Evolutionary conservation across 2,888 invertebrate species (phyloP).

Genomic region (Dendrolimus pini): DNA sequence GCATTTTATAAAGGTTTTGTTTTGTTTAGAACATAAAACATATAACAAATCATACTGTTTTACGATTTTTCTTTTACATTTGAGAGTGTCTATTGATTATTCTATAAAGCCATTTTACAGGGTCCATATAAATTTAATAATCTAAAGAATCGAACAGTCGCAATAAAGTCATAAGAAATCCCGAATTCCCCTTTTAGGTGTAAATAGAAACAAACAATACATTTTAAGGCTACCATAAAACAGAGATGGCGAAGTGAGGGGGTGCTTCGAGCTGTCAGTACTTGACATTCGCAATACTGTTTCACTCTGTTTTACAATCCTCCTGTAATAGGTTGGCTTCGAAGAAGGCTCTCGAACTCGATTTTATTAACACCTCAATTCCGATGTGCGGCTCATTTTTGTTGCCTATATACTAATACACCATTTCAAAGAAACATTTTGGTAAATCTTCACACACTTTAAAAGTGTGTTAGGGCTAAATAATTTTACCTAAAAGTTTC

Average conservation of each 20-base stretch:
- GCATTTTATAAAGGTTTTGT: too few relatives aligned
- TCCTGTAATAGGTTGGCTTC: not conserved
- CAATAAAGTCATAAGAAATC: not conserved
- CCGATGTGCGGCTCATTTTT: not conserved
- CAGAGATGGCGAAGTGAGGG: slow-evolving; percentile 11
- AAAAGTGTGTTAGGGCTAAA: too few relatives aligned
- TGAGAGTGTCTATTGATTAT: too few relatives aligned
- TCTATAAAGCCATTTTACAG: too few relatives aligned
- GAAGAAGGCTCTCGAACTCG: not conserved
- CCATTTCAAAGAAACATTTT: too few relatives aligned
- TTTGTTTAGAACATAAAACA: too few relatives aligned
- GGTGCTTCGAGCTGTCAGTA: slow-evolving; percentile 16
- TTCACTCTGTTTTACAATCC: slow-evolving; percentile 21
- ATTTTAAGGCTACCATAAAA: slow-evolving; percentile 14
- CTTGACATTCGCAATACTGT: slow-evolving; percentile 24
- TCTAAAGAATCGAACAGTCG: too few relatives aligned
- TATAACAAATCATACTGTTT: too few relatives aligned
- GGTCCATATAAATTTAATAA: too few relatives aligned
- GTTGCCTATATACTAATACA: not conserved
- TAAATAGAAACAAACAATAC: slow-evolving; percentile 3
- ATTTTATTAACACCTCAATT: not conserved
- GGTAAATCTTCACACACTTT: too few relatives aligned
- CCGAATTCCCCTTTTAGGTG: not conserved
- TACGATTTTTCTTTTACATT: too few relatives aligned
- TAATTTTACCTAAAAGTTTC: too few relatives aligned